These are phyloP conservation scores for Cladorhizidae sp. DNA, from an alignment of 37 sponge, comb jelly and placozoan genomes.

Conservation along the genomic window DNA sequence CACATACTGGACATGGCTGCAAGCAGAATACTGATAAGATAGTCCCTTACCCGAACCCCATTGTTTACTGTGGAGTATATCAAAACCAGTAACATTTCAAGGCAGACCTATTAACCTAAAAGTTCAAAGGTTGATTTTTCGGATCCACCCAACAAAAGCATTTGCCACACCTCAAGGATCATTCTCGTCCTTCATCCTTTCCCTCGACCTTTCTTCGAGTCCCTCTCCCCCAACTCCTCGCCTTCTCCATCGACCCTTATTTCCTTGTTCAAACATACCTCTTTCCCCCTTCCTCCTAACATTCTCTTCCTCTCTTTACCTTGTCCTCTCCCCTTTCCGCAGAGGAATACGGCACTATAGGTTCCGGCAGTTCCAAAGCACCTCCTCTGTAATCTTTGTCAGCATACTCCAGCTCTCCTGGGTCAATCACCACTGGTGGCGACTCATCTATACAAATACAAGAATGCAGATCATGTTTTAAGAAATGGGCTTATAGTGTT, in stretches of 20 bases:
- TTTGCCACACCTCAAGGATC: no score
- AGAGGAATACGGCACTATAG: conserved; percentile 14
- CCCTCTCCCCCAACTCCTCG: background rate
- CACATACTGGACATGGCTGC: no score
- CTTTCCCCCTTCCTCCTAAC: background rate
- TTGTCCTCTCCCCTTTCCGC: background rate
- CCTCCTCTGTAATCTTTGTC: conserved; percentile 29
- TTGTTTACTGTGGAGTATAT: no score
- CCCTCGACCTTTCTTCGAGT: background rate
- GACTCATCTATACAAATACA: conserved; percentile 39
- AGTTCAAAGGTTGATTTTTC: no score
- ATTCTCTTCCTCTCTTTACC: background rate
- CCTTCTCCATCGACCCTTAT: background rate
- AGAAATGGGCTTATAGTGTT: background rate
- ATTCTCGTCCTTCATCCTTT: no score
- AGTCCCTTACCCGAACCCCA: no score
- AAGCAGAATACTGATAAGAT: no score
- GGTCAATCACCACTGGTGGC: conserved; percentile 60
- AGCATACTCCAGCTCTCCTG: conserved; percentile 25
- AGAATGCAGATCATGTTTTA: no score
- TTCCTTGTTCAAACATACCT: background rate
- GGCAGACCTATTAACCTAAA: no score
- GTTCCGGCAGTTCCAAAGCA: conserved; percentile 39
- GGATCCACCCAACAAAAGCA: no score
- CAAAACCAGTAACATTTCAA: no score